phyloP scores from a whole-genome alignment of 1,140 invertebrate species.

The Cydia pomonella region DNA sequence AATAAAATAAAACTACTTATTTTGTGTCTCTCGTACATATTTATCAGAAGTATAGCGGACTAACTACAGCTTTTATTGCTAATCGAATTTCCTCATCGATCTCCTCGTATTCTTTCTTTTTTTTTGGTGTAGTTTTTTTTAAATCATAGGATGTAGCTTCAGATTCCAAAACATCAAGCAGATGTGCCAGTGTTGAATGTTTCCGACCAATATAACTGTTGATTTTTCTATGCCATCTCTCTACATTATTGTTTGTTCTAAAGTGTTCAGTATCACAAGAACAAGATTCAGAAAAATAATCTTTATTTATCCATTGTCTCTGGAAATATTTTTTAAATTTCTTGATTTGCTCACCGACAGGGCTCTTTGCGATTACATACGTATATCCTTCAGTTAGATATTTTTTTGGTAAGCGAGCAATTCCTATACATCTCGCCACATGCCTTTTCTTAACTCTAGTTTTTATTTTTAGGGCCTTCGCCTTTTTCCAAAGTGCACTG shows the following conservation, averaged over 20 bases:
- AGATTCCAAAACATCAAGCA: conserved; percentile 27
- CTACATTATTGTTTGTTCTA: conserved; percentile 35
- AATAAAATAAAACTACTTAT: no score
- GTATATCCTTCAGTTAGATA: conserved; percentile 15
- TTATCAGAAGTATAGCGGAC: no score
- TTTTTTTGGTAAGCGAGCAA: conserved; percentile 32
- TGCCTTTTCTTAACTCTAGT: no score
- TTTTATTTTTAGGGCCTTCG: no score
- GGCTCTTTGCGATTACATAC: conserved; percentile 32
- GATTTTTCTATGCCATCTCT: conserved; percentile 33
- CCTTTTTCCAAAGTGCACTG: no score
- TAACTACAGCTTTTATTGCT: no score
- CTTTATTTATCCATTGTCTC: conserved; percentile 29
- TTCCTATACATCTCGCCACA: not conserved
- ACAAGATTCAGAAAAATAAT: conserved; percentile 24
- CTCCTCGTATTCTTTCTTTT: no score
- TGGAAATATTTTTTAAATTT: conserved; percentile 35
- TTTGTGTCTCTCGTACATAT: no score
- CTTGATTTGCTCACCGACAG: conserved; percentile 7
- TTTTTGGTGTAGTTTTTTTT: no score
- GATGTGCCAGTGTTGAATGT: conserved; percentile 12
- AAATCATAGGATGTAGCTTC: not conserved
- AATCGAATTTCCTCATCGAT: no score
- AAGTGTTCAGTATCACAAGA: conserved; percentile 26
- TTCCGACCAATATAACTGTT: conserved; percentile 30